phyloP scores from a whole-genome alignment of 2,113 vertebrate genomes.

The Esox niger region DNA sequence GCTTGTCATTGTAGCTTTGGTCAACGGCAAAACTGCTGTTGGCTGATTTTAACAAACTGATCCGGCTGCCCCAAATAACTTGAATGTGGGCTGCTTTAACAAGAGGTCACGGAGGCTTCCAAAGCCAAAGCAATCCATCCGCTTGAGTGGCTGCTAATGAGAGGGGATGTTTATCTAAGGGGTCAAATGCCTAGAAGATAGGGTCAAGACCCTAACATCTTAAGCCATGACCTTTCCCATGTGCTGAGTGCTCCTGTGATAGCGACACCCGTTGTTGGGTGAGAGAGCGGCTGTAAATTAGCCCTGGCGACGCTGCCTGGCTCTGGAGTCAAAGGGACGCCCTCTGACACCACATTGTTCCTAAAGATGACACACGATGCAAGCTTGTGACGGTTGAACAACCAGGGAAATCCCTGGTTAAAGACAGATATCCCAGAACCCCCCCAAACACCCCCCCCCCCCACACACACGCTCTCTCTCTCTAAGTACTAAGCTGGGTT shows the following conservation, averaged over 20 bases:
- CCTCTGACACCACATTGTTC: constrained; percentile 63
- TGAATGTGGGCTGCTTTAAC: constrained; percentile 77
- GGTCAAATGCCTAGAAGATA: constrained; percentile 91
- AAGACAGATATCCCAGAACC: constrained; percentile 30
- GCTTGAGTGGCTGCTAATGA: constrained; percentile 91
- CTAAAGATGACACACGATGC: constrained; percentile 68
- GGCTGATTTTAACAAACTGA: constrained; percentile 12
- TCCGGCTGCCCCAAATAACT: constrained; percentile 8
- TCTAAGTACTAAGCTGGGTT: not conserved
- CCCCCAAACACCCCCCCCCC: not conserved
- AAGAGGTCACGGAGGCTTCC: constrained; percentile 75
- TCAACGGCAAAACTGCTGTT: constrained; percentile 8
- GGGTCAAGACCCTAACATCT: constrained; percentile 87
- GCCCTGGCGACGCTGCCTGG: constrained; percentile 67
- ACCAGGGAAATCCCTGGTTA: constrained; percentile 22
- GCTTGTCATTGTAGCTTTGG: constrained; percentile 1
- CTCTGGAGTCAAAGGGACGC: constrained; percentile 57
- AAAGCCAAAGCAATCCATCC: constrained; percentile 81
- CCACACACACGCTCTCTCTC: not conserved
- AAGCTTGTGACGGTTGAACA: constrained; percentile 44
- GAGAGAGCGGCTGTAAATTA: constrained; percentile 81
- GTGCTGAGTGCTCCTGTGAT: constrained; percentile 83
- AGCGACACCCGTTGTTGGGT: constrained; percentile 81
- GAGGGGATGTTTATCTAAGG: constrained; percentile 91
- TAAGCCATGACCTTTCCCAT: constrained; percentile 88